These are phyloP conservation scores for Anguilla pacifica DNA, from an alignment of 2,797 vertebrate species.

Conservation along the genomic window DNA sequence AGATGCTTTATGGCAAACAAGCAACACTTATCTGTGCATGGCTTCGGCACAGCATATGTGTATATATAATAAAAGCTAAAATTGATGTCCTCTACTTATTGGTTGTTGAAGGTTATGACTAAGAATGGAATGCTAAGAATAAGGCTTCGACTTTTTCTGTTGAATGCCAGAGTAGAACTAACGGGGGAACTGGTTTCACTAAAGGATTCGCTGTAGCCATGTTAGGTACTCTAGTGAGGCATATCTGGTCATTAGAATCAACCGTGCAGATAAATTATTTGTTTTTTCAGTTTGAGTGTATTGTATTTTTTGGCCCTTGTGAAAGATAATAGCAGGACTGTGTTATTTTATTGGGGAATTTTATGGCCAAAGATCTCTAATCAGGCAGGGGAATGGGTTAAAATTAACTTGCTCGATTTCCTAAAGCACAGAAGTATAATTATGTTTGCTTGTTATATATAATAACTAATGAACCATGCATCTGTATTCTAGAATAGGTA, in stretches of 20 bases:
- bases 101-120: neutral
- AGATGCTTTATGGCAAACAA: neutral
- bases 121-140: neutral
- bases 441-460: conserved; percentile 7
- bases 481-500: neutral
- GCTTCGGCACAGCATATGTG: neutral
- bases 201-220: neutral
- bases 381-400: neutral
- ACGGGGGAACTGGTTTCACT: neutral
- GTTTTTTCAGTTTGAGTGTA: neutral
- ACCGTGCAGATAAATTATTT: neutral
- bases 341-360: neutral
- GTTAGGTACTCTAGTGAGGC: neutral
- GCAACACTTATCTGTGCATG: neutral
- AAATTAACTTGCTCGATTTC: neutral
- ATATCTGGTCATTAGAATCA: neutral
- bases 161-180: neutral
- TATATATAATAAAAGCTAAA: neutral
- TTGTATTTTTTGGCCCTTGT: neutral
- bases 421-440: neutral
- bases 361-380: neutral
- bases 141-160: neutral
- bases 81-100: neutral
- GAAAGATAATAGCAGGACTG: neutral
- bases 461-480: neutral